Evolutionary conservation across 30 jellyfish, hydroid and myxozoan genomes (phyloP).

Genomic region (Cassiopea xamachana): DNA sequence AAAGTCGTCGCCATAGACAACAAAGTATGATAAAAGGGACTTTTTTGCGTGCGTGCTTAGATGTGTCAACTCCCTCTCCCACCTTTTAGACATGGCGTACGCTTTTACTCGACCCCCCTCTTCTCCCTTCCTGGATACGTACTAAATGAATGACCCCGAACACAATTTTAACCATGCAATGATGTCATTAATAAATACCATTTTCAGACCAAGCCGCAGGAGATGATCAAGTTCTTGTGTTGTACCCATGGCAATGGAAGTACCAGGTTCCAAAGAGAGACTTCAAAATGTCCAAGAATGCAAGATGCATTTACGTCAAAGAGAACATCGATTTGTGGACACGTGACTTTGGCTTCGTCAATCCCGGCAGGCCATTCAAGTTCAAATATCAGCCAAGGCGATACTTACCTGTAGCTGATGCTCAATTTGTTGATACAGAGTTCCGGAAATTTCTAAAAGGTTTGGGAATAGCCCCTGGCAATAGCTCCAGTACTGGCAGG

Average conservation of each 20-base stretch:
- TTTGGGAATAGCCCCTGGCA: not conserved
- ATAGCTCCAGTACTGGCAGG: not conserved
- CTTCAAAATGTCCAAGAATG: not conserved
- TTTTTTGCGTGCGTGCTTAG: no score
- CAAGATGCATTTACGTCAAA: conserved; percentile 24
- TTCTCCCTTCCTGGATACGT: no score
- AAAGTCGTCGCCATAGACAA: no score
- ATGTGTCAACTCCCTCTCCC: no score
- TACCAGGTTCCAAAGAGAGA: not conserved
- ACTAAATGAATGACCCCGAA: no score
- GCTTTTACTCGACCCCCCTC: no score
- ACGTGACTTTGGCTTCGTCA: conserved; percentile 49
- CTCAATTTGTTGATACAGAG: conserved; percentile 13
- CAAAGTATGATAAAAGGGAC: no score
- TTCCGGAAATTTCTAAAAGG: conserved; percentile 16
- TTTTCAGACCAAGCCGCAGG: conserved; percentile 23
- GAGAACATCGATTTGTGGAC: conserved; percentile 48
- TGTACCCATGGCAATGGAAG: conserved; percentile 37
- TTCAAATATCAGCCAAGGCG: conserved; percentile 46
- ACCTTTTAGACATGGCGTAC: no score
- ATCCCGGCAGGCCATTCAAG: conserved; percentile 45
- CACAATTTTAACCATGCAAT: no score
- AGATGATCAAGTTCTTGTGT: conserved; percentile 32
- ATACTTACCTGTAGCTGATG: conserved; percentile 5
- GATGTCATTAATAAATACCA: not conserved